Conservation (phyloP, 2,888 invertebrate genomes). For the Leptopilina drosophilae region DNA sequence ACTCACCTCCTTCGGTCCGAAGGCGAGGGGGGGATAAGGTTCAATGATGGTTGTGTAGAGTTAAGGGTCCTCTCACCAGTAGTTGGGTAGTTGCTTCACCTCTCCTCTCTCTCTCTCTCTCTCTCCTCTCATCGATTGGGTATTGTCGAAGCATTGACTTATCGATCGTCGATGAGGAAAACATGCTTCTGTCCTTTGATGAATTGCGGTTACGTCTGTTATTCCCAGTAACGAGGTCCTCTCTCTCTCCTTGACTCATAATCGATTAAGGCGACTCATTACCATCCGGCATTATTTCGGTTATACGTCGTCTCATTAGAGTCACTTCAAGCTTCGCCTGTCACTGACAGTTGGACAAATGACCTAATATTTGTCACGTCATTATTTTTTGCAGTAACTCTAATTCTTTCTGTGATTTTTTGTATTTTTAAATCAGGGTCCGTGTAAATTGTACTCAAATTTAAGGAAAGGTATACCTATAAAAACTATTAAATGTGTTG, state of each 20-base stretch:
- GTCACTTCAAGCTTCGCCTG: neutral
- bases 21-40: conserved; percentile 2
- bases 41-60: conserved; percentile 43
- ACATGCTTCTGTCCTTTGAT: conserved; percentile 61
- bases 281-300: conserved; percentile 1
- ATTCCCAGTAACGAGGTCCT: conserved; percentile 61
- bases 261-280: conserved; percentile 23
- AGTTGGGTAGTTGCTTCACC: conserved; percentile 47
- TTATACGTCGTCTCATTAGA: neutral
- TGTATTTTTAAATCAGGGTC: too few relatives aligned
- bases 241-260: conserved; percentile 42
- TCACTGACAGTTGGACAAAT: too few relatives aligned
- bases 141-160: conserved; percentile 65
- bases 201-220: conserved; percentile 63
- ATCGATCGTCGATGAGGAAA: conserved; percentile 58
- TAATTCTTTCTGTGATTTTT: too few relatives aligned
- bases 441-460: too few relatives aligned
- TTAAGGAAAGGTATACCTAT: too few relatives aligned
- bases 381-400: too few relatives aligned
- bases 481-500: too few relatives aligned
- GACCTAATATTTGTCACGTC: too few relatives aligned
- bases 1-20: conserved; percentile 49
- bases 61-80: conserved; percentile 44
- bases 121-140: conserved; percentile 51
- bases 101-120: conserved; percentile 19